Conservation (phyloP, 2,888 invertebrate species). For the Trichogramma dendrolimi region DNA sequence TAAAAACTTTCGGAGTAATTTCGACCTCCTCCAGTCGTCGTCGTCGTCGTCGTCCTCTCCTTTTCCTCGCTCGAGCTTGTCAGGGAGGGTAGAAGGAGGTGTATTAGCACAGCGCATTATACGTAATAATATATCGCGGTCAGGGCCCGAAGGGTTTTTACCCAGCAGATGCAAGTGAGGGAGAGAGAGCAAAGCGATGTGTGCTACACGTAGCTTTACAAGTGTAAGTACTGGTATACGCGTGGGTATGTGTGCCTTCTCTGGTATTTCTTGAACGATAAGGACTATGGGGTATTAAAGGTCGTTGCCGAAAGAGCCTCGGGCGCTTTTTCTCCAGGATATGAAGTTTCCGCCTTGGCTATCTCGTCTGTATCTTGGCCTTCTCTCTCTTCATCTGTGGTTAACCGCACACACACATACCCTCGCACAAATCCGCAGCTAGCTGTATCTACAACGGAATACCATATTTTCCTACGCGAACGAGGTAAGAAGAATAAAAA, state of each 20-base stretch:
- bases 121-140: slow-evolving; percentile 6
- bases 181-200: too few relatives aligned
- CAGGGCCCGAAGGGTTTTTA: slow-evolving; percentile 16
- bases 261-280: too few relatives aligned
- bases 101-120: too few relatives aligned
- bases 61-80: neutral
- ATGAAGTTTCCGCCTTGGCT: slow-evolving; percentile 13
- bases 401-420: neutral
- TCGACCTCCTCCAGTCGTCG: neutral
- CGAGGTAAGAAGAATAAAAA: too few relatives aligned
- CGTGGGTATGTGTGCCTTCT: too few relatives aligned
- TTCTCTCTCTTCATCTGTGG: neutral
- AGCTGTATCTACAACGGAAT: neutral
- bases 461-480: too few relatives aligned
- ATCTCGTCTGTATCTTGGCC: neutral
- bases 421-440: neutral
- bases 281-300: too few relatives aligned
- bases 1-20: slow-evolving; percentile 6
- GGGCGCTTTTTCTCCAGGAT: neutral
- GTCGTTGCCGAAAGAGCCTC: too few relatives aligned
- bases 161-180: neutral
- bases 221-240: too few relatives aligned
- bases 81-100: neutral
- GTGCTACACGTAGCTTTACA: too few relatives aligned
- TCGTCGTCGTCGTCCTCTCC: neutral